Evolutionary conservation across 2,113 vertebrate species (phyloP).

Genomic region (Protobothrops flavoviridis): DNA sequence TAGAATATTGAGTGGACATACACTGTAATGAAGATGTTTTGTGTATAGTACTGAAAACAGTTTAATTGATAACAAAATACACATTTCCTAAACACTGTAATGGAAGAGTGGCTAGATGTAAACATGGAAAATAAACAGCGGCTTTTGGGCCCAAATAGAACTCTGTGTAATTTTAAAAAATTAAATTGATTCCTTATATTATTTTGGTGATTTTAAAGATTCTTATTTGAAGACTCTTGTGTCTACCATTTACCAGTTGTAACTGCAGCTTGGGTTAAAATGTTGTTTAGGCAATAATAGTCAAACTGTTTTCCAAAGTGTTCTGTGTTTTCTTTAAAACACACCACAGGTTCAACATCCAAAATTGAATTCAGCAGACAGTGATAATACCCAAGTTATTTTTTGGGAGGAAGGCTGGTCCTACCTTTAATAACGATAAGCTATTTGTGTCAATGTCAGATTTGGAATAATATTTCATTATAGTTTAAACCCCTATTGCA

Average conservation of each 20-base stretch:
- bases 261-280: neutral
- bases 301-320: neutral
- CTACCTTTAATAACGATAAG: neutral
- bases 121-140: neutral
- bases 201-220: neutral
- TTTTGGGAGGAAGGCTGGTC: neutral
- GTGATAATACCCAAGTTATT: neutral
- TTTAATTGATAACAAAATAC: neutral
- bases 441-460: neutral
- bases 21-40: neutral
- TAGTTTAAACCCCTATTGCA: neutral
- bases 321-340: neutral
- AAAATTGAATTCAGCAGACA: neutral
- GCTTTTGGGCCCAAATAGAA: neutral
- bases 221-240: neutral
- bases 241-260: neutral
- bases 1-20: neutral
- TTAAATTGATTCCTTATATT: neutral
- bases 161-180: neutral
- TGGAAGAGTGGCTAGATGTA: neutral
- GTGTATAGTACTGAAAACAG: neutral
- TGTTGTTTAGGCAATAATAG: neutral
- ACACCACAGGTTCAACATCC: neutral
- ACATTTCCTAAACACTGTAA: neutral
- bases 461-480: neutral